Base-by-base conservation (phyloP, 2,888 invertebrate species). In the Lottia scabra region DNA sequence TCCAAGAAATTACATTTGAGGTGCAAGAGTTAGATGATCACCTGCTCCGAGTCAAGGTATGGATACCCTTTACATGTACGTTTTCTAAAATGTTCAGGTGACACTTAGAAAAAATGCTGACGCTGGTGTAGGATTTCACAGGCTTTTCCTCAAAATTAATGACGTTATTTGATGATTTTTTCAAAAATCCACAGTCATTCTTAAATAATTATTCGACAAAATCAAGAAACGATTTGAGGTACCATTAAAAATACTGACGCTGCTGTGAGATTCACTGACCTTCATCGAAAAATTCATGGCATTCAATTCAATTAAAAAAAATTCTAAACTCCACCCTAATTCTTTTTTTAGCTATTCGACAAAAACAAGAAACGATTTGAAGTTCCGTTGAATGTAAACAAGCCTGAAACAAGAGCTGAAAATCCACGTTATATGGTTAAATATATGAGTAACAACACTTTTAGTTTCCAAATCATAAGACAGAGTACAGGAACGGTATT, bases 391-490 rank as follows among this genome's bases (percentile, higher is more conserved):
- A 65, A 63, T 6, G 45, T 79, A 10, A n/a, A 69, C 12, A 13
- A 56, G 4, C 67, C 67, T 16, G n/a, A 46, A 38, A 46, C 62
- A 43, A 26, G 19, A 68, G 30, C 68, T 19, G 43, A 4, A 16
- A 46, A 77, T 26, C 79, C 80, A 15, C 71, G 74, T 63, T 82
- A 83, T 70, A 77, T 78, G 43, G 71, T 84, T 48, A 77, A 73
- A 30, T 72, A 82, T 64, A 79, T 78, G 15, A 75, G 48, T 44
- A 64, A 74, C 3, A 76, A 81, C 67, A 80, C 84, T 0, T 88
- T 88, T 75, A 78, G 81, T 63, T 87, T 88, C 80, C 82, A 84
- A 69, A 81, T 88, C 38, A 80, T 81, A 43, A 72, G 85, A 65
- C 71, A 68, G 45, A 77, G 75, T 48, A 81, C 78, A n/a, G 78